Conservation (phyloP, 2,797 vertebrate species). For the Falco biarmicus region DNA sequence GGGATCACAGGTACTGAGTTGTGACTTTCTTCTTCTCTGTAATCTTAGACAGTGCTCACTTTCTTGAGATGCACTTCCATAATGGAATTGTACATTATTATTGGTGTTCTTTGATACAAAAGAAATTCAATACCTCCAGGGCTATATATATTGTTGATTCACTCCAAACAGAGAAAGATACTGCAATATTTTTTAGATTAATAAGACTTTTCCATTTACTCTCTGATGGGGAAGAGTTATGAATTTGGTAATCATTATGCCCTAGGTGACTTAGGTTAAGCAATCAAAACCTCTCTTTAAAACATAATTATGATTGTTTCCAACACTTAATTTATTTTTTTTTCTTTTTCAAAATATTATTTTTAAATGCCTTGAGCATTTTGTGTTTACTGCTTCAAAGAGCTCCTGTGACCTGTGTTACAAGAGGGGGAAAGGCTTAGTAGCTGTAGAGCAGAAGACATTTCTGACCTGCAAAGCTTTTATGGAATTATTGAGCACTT, state of each 20-base stretch:
- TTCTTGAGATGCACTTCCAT: neutral
- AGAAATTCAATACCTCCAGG: conserved; percentile 59
- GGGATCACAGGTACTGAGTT: neutral
- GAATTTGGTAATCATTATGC: conserved; percentile 56
- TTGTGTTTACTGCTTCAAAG: conserved; percentile 53
- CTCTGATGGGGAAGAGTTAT: conserved; percentile 50
- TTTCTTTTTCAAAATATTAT: conserved; percentile 3
- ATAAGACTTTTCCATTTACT: conserved; percentile 55
- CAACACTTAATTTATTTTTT: conserved; percentile 12
- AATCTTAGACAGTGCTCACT: neutral
- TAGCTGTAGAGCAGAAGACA: neutral
- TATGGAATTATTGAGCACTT: neutral
- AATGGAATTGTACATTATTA: conserved; percentile 42
- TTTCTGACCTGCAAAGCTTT: conserved; percentile 28
- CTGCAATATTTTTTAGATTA: conserved; percentile 63
- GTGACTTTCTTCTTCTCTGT: neutral
- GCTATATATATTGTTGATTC: conserved; percentile 72
- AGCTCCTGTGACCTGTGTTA: conserved; percentile 2
- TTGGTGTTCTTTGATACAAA: conserved; percentile 66
- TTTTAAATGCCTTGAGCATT: conserved; percentile 48
- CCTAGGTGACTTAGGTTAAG: conserved; percentile 29
- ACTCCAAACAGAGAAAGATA: conserved; percentile 25
- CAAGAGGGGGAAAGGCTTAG: neutral
- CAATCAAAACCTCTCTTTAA: conserved; percentile 59
- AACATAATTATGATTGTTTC: conserved; percentile 53